These are phyloP conservation scores for Thaumetopoea pityocampa DNA, from an alignment of 1,140 invertebrate genomes.

Conservation along the genomic window DNA sequence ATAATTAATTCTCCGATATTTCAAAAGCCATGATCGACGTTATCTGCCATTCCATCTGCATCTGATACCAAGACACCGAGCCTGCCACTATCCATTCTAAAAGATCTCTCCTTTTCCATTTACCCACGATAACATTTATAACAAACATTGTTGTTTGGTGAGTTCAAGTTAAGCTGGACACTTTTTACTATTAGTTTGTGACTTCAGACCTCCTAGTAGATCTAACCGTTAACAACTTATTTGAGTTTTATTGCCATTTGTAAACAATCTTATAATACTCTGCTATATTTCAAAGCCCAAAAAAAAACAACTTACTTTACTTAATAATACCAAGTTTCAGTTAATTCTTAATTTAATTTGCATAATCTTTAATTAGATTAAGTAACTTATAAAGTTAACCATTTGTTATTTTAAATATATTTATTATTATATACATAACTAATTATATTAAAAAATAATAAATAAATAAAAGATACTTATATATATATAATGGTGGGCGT, in stretches of 20 bases:
- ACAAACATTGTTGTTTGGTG: constrained; percentile 13
- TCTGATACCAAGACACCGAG: constrained; percentile 33
- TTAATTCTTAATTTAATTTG: no score
- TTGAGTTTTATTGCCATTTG: constrained; percentile 41
- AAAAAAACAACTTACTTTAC: no score
- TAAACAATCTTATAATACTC: constrained; percentile 40
- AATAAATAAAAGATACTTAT: no score
- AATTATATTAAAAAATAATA: no score
- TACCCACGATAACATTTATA: background rate
- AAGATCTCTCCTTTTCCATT: constrained; percentile 15
- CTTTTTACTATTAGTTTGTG: constrained; percentile 28
- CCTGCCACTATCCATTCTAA: constrained; percentile 18
- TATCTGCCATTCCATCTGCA: constrained; percentile 40
- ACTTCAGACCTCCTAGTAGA: constrained; percentile 37
- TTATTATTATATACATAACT: no score
- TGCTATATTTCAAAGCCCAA: constrained; percentile 38
- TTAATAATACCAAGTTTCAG: no score
- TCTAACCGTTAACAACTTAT: constrained; percentile 46
- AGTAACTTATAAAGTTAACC: no score
- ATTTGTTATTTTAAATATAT: no score
- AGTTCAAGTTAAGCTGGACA: constrained; percentile 19
- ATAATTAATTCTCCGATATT: constrained; percentile 52
- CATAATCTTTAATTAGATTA: no score
- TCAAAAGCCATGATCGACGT: constrained; percentile 38
- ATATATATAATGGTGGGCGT: no score